Evolutionary conservation across 2,888 invertebrate genomes (phyloP), one percentile per base, ranked within the genome.

Genomic region (Altica lythri): DNA sequence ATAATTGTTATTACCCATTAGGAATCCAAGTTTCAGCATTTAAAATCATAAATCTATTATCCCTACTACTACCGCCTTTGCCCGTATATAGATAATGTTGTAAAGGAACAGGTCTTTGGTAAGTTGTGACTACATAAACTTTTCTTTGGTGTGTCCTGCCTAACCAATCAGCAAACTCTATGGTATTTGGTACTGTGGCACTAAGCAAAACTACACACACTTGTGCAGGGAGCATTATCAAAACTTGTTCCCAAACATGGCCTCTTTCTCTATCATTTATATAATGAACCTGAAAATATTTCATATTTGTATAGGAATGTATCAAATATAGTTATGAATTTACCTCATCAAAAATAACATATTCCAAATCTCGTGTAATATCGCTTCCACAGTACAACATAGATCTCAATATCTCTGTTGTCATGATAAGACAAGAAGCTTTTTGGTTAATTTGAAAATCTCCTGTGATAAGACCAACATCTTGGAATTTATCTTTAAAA

Each of bases 221-320:
- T 74, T 95, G 94, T 4, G 89, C 85, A 0, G 99, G 98, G 46
- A 99, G 77, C 72, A 99, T 83, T 66, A 99, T 99, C 2, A 99
- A 80, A 2, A 75, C 95, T 78, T 99, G 98, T 77, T 99, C 99
- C 99, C 99, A 99, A 0, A 99, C 99, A 71, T 98, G 95, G 8
- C 99, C 99, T 59, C 99, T 81, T 86, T 76, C 75, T 55, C 72
- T 70, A 54, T 99, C 95, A 75, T 98, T 99, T 60, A 99, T 94
- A 72, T 99, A 99, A 75, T 99, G 99, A 4, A 98, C 69, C 66
- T 67, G 34, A 49, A 53, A 37, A 5, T 13, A 13, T 35, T 27
- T 22, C 29, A 34, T n/a, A 9, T 27, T 3, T 27, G 9, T 4
- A n/a, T 27, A 27, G 3, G n/a, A 27, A n/a, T 27, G n/a, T 22